Percentiles rank a stretch among this genome's conserved stretches.
phyloP scores from a whole-genome alignment of 1,140 invertebrate species.

The Trichonephila inaurata region DNA sequence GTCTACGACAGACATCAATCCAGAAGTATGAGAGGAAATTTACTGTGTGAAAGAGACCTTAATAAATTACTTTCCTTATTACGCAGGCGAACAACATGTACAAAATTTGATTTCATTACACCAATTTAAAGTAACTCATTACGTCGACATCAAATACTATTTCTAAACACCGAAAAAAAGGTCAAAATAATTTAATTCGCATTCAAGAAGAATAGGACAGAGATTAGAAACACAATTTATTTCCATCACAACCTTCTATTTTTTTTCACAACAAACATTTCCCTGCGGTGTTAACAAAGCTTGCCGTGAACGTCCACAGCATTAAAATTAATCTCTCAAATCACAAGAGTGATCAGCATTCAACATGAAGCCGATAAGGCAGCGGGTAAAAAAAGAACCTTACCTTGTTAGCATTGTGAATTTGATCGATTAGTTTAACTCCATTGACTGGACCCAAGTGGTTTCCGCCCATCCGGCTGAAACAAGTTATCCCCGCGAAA shows the following conservation, averaged over 20 bases:
- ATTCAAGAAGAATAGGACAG: neutral
- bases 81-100: neutral
- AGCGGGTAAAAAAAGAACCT: neutral
- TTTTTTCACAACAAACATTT: neutral
- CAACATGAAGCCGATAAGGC: constrained; percentile 4
- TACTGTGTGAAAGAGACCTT: too few relatives aligned
- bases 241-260: neutral
- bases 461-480: constrained; percentile 6
- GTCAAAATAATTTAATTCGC: neutral
- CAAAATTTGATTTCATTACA: neutral
- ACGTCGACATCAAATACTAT: too few relatives aligned
- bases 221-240: neutral
- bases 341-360: constrained; percentile 16
- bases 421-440: constrained; percentile 39
- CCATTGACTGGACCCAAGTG: neutral
- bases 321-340: neutral
- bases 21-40: too few relatives aligned
- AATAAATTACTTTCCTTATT: too few relatives aligned
- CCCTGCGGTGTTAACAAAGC: neutral
- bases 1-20: too few relatives aligned
- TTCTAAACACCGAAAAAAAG: too few relatives aligned
- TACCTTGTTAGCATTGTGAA: constrained; percentile 11
- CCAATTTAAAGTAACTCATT: neutral
- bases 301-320: neutral
- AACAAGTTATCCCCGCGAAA: constrained; percentile 9